These are phyloP conservation scores for Euwallacea fornicatus DNA, from an alignment of 1,140 invertebrate species.

Conservation along the genomic window DNA sequence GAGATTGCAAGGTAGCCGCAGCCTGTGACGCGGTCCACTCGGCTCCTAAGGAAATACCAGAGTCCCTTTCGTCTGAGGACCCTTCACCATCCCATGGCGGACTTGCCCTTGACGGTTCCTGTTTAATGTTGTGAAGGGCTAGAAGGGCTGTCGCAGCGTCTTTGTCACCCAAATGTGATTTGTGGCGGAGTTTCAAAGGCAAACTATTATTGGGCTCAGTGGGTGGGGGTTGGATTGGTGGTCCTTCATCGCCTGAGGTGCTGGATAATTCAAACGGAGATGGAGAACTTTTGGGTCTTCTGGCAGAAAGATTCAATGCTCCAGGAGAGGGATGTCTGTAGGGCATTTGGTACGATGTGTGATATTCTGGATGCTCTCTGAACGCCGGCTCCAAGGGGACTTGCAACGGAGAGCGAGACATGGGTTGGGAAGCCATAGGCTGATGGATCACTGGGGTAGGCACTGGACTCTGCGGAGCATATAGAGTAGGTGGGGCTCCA, in stretches of 20 bases:
- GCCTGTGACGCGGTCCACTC: constrained; percentile 61
- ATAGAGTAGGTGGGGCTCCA: constrained; percentile 55
- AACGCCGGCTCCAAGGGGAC: constrained; percentile 49
- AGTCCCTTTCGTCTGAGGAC: constrained; percentile 84
- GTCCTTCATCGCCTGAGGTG: constrained; percentile 70
- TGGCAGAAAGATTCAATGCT: constrained; percentile 65
- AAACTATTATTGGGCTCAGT: constrained; percentile 64
- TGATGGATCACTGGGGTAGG: constrained; percentile 70
- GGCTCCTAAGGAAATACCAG: constrained; percentile 80
- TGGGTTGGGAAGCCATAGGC: constrained; percentile 57
- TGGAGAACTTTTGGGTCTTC: constrained; percentile 51
- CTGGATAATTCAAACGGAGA: constrained; percentile 71
- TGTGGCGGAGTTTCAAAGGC: constrained; percentile 89
- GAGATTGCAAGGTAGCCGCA: constrained; percentile 49
- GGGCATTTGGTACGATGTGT: constrained; percentile 43
- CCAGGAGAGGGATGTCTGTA: constrained; percentile 55
- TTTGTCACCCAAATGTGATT: constrained; percentile 85
- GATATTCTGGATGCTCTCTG: constrained; percentile 50
- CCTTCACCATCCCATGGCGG: constrained; percentile 83
- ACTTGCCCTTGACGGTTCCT: constrained; percentile 75
- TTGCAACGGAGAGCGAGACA: constrained; percentile 43
- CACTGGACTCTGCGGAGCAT: constrained; percentile 64
- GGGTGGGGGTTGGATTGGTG: constrained; percentile 53
- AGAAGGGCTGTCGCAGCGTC: constrained; percentile 78
- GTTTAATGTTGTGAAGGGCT: constrained; percentile 79